phyloP scores from a whole-genome alignment of 2,888 invertebrate species.

The Nymphalis polychloros region DNA sequence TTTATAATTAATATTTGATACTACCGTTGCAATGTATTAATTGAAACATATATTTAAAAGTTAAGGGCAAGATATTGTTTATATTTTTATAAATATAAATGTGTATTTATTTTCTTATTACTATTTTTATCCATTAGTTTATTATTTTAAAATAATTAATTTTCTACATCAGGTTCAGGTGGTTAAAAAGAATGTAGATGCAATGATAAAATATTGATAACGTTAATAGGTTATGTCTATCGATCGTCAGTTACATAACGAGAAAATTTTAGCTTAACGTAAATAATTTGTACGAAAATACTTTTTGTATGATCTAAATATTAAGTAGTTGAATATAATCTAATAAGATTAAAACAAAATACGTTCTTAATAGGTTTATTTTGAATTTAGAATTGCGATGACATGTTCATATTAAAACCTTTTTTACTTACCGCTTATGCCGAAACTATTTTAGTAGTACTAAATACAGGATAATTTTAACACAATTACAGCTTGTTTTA shows the following conservation, averaged over 20 bases:
- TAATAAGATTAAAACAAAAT: slow-evolving; percentile 18
- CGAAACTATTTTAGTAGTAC: background rate
- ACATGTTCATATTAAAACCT: slow-evolving; percentile 22
- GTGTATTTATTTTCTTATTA: no score
- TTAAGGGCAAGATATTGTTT: no score
- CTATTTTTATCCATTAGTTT: no score
- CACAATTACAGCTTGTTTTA: background rate
- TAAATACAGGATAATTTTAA: background rate
- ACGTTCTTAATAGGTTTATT: slow-evolving; percentile 24
- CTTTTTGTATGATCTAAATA: background rate
- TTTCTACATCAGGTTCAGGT: background rate
- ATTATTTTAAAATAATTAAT: background rate
- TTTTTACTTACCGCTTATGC: slow-evolving; percentile 30
- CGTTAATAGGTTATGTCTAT: slow-evolving; percentile 45
- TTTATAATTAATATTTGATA: no score
- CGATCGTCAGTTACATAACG: slow-evolving; percentile 66
- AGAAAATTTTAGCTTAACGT: slow-evolving; percentile 24
- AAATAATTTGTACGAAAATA: background rate
- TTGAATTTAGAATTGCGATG: slow-evolving; percentile 33
- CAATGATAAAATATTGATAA: slow-evolving; percentile 28
- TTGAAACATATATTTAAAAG: no score
- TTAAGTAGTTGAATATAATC: background rate
- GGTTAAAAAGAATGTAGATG: slow-evolving; percentile 3
- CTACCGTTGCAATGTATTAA: no score
- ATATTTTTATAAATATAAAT: no score